phyloP scores from a whole-genome alignment of 1,140 invertebrate species.

The Cydia pomonella region DNA sequence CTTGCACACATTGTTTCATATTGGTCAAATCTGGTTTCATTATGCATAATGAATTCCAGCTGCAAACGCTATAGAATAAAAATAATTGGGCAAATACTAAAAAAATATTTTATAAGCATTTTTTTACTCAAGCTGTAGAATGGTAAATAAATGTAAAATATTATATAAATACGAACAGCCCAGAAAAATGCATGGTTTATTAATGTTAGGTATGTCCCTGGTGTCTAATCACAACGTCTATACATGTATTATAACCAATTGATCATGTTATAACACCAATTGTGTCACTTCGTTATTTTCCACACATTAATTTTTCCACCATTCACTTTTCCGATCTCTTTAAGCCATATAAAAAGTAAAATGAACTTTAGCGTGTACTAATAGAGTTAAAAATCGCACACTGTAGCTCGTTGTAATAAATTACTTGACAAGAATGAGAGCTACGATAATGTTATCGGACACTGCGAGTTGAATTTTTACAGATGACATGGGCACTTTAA shows the following conservation, averaged over 20 bases:
- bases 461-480: constrained; percentile 21
- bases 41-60: no score
- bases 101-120: no score
- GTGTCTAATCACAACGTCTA: no score
- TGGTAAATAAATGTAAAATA: no score
- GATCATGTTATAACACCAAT: not conserved
- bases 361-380: not conserved
- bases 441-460: constrained; percentile 17
- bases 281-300: constrained; percentile 3
- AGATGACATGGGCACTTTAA: not conserved
- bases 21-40: no score
- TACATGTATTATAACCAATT: not conserved
- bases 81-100: no score
- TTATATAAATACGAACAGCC: no score
- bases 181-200: no score
- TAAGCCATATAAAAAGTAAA: not conserved
- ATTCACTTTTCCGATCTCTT: constrained; percentile 4
- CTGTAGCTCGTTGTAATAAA: not conserved
- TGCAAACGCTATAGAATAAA: no score
- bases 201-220: no score
- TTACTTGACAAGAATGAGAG: not conserved
- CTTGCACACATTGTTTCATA: no score
- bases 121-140: no score
- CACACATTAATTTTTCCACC: constrained; percentile 5
- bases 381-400: not conserved